These are phyloP conservation scores for Petromus typicus DNA, from an alignment of 2,113 vertebrate species.

Conservation along the genomic window DNA sequence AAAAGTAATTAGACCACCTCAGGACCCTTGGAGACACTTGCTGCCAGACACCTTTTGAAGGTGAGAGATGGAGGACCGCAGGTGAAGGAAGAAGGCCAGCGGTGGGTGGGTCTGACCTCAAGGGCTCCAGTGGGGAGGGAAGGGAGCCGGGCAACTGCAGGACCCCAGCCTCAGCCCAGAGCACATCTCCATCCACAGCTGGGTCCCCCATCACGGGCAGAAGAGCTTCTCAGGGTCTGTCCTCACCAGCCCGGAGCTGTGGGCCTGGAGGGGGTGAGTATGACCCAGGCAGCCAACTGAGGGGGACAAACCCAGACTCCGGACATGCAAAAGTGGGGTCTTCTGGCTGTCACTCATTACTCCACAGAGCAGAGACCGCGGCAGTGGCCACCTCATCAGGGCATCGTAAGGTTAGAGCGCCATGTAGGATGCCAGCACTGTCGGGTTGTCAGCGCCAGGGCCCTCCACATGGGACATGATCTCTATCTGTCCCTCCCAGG, in stretches of 20 bases:
- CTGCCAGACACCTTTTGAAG: neutral
- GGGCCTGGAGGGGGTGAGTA: too few species aligned
- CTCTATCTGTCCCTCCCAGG: neutral
- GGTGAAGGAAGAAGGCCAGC: neutral
- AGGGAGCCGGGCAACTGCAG: neutral
- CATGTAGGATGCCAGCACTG: neutral
- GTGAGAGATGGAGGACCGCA: neutral
- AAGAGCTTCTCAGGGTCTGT: too few species aligned
- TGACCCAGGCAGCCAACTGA: neutral
- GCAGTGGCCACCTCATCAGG: neutral
- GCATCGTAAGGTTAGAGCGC: neutral
- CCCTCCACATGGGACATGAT: too few species aligned
- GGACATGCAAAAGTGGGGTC: neutral
- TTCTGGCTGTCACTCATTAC: neutral
- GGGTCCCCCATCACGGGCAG: too few species aligned
- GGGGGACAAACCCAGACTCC: neutral
- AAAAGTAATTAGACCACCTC: neutral
- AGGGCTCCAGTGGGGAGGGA: accelerated
- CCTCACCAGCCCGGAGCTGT: neutral
- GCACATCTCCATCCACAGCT: neutral
- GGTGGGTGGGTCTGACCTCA: accelerated
- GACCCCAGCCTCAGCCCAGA: neutral
- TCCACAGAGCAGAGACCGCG: neutral
- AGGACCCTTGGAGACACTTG: neutral
- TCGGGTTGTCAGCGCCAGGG: too few species aligned